These are phyloP conservation scores for Condylostylus longicornis DNA, from an alignment of 1,140 invertebrate species.

Conservation along the genomic window DNA sequence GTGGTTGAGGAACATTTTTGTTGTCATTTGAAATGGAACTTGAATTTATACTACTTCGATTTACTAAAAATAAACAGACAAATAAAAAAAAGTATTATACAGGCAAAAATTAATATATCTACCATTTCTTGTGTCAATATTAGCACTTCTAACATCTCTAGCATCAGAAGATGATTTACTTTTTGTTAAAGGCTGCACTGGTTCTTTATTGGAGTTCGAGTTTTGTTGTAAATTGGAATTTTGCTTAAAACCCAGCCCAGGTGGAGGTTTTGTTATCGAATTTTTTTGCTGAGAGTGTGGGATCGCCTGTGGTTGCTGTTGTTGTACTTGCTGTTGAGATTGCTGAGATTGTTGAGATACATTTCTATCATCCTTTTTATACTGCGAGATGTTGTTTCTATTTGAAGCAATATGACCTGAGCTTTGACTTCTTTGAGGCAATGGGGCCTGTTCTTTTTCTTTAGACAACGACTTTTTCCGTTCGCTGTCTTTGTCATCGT, in stretches of 20 bases:
- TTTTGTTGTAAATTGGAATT: background rate
- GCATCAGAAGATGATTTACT: slow-evolving; percentile 1
- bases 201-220: background rate
- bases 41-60: too few species aligned
- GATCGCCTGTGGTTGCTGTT: slow-evolving; percentile 1
- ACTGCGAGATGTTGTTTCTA: slow-evolving; percentile 2
- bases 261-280: slow-evolving; percentile 9
- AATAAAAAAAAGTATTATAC: too few species aligned
- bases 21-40: background rate
- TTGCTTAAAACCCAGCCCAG: slow-evolving; percentile 6
- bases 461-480: slow-evolving; percentile 6
- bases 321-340: background rate
- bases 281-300: slow-evolving; percentile 3
- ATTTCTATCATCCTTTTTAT: slow-evolving; percentile 5
- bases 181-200: background rate
- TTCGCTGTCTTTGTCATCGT: slow-evolving; percentile 7
- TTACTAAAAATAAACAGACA: too few species aligned
- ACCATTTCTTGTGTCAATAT: too few species aligned
- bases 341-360: background rate
- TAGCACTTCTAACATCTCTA: background rate
- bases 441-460: slow-evolving; percentile 18
- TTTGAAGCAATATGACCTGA: slow-evolving; percentile 3
- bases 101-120: too few species aligned
- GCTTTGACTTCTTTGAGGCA: slow-evolving; percentile 12
- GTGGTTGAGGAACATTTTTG: background rate